A percentile compares a stretch with the other conserved stretches of the same genome.
Evolutionary conservation across 53 echinoderm and acorn worm species (phyloP).

Genomic region (Echinometra lucunter): DNA sequence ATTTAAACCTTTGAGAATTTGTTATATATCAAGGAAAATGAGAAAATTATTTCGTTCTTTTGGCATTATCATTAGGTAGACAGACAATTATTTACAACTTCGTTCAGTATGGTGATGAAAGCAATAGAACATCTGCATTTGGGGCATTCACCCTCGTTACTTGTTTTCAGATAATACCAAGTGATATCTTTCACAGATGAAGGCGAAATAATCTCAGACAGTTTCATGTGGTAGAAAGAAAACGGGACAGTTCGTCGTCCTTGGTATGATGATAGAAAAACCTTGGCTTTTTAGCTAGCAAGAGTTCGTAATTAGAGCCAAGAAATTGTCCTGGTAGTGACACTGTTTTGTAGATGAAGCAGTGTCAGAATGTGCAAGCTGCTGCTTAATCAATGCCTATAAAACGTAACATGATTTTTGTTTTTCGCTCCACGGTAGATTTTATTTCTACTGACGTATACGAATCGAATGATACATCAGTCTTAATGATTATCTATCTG

Average conservation of each 20-base stretch:
- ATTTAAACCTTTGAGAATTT: no score
- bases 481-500: neutral
- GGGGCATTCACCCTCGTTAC: slow-evolving; percentile 16
- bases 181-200: neutral
- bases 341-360: neutral
- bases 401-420: neutral
- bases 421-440: neutral
- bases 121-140: neutral
- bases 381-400: neutral
- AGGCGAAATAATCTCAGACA: neutral
- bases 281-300: neutral
- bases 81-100: neutral
- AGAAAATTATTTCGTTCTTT: neutral
- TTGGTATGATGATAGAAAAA: neutral
- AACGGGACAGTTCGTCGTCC: neutral
- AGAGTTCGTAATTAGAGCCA: neutral
- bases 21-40: no score
- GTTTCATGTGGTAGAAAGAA: neutral
- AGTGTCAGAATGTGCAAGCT: neutral
- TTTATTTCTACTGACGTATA: neutral
- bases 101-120: neutral
- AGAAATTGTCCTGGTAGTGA: neutral
- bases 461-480: neutral
- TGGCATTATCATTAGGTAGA: neutral
- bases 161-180: neutral